phyloP scores from a whole-genome alignment of 92 coral and sea anemone genomes.

The Epizoanthus stellaris region DNA sequence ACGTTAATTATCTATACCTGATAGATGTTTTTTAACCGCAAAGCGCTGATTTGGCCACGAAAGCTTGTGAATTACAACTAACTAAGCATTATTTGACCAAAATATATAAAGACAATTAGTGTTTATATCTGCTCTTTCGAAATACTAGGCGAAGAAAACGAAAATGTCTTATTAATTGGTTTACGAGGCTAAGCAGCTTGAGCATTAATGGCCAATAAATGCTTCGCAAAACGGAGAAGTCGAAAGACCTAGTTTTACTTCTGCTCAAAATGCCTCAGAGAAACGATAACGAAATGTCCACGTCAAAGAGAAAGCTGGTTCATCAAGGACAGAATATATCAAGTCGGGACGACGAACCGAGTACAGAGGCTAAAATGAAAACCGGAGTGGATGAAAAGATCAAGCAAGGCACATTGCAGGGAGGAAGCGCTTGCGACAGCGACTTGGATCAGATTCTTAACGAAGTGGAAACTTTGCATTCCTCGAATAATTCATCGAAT shows the following conservation, averaged over 20 bases:
- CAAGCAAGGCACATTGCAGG: background rate
- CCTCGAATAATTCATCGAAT: background rate
- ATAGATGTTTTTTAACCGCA: background rate
- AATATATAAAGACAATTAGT: background rate
- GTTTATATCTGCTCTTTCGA: background rate
- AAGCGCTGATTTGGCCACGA: constrained; percentile 1
- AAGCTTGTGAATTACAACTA: background rate
- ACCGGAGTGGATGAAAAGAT: background rate
- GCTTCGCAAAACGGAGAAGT: background rate
- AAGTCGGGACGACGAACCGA: background rate
- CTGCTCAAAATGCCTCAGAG: background rate
- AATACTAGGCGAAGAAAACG: background rate
- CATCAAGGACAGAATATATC: background rate
- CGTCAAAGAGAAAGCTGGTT: background rate
- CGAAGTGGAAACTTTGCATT: background rate
- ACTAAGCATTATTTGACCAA: background rate
- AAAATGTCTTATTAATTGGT: background rate
- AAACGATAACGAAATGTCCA: background rate
- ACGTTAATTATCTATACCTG: too few relatives aligned
- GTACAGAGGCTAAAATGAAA: background rate
- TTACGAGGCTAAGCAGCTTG: background rate
- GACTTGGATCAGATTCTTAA: constrained; percentile 18
- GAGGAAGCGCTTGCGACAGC: background rate
- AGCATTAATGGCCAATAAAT: background rate
- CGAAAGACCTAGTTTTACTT: background rate